Percentiles rank a stretch among this genome's conserved stretches.
These are phyloP conservation scores for Archips xylosteana DNA, from an alignment of 2,888 invertebrate genomes.

Conservation along the genomic window DNA sequence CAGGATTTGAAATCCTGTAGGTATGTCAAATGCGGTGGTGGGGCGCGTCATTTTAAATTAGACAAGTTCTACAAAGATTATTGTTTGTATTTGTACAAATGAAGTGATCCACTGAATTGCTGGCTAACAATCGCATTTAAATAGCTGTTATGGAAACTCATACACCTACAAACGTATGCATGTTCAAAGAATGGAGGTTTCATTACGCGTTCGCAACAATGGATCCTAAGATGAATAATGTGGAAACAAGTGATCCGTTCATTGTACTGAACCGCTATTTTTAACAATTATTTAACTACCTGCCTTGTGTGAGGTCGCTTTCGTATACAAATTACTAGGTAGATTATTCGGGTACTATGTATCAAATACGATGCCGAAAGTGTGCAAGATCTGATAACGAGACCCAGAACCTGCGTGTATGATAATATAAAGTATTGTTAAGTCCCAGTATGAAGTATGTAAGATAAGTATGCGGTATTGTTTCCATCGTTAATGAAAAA, in stretches of 20 bases:
- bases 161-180: conserved; percentile 42
- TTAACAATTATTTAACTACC: conserved; percentile 28
- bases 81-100: conserved; percentile 36
- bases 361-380: conserved; percentile 11
- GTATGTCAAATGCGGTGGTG: no score
- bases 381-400: conserved; percentile 29
- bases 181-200: conserved; percentile 63
- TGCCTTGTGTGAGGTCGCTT: conserved; percentile 24
- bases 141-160: conserved; percentile 53
- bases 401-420: not conserved
- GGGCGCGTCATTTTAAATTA: no score
- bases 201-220: conserved; percentile 60
- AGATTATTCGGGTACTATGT: not conserved
- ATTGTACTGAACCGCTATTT: conserved; percentile 32
- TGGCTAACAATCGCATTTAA: conserved; percentile 50
- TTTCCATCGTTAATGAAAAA: conserved; percentile 16
- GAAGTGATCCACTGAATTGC: conserved; percentile 19
- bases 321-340: conserved; percentile 27
- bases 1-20: no score
- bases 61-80: no score
- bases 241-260: conserved; percentile 37
- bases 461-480: conserved; percentile 18
- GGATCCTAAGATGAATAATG: conserved; percentile 46
- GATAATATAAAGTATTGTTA: conserved; percentile 16
- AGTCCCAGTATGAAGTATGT: not conserved